Conservation (phyloP, 1,140 invertebrate species). For the Dolichoris vasculosae region DNA sequence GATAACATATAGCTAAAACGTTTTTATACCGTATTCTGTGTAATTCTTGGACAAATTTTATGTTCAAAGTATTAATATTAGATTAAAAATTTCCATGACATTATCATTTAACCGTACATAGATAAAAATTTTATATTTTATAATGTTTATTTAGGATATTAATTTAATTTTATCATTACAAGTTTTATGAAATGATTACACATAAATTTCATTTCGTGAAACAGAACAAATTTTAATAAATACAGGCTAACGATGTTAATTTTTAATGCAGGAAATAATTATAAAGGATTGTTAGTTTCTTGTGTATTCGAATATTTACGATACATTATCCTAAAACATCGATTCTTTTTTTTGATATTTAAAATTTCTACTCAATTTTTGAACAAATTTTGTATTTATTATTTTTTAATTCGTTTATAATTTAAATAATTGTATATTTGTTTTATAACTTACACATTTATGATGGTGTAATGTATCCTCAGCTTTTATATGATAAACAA, state of each 20-base stretch:
- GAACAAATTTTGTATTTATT: background rate
- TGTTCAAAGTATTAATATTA: background rate
- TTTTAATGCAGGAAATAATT: background rate
- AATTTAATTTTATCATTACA: no score
- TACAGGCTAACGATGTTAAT: background rate
- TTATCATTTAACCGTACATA: no score
- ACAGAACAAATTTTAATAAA: no score
- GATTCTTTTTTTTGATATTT: background rate
- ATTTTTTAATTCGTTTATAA: background rate
- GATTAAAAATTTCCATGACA: background rate
- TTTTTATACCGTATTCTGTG: background rate
- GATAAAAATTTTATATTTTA: no score
- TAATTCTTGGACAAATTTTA: background rate
- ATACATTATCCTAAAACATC: background rate
- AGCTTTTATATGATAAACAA: slow-evolving; percentile 11
- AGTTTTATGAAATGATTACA: no score
- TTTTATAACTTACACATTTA: background rate
- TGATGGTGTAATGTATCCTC: background rate
- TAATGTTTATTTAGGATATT: no score
- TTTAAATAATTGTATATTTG: background rate
- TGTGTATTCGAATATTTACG: background rate
- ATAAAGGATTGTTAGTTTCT: background rate
- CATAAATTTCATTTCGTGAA: no score
- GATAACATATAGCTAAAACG: background rate
- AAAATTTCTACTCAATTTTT: background rate